Evolutionary conservation across 2,113 vertebrate genomes (phyloP).

Genomic region (Xyrauchen texanus): DNA sequence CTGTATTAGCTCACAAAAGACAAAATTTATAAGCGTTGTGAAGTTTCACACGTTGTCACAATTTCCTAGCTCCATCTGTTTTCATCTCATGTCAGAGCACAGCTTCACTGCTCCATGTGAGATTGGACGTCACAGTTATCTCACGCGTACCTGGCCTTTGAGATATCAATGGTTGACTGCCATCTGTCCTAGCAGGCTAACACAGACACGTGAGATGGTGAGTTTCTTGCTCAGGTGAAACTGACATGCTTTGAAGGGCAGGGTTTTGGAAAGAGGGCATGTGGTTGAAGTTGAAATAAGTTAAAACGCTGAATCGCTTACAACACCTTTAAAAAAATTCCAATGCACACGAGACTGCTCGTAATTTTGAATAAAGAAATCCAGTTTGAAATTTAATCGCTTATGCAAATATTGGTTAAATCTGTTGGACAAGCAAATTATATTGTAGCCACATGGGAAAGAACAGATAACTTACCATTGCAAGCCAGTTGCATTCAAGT

Average conservation of each 20-base stretch:
- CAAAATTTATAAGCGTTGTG: neutral
- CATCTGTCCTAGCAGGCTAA: conserved; percentile 16
- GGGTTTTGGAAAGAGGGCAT: no score
- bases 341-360: neutral
- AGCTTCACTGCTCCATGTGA: conserved; percentile 8
- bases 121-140: neutral
- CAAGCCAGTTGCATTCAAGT: neutral
- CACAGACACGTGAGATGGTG: neutral
- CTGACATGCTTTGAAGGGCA: no score
- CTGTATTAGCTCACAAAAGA: conserved; percentile 5
- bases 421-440: neutral
- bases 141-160: conserved; percentile 9
- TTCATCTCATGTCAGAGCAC: conserved; percentile 10
- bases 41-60: neutral
- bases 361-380: conserved; percentile 2
- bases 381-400: neutral
- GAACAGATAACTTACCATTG: neutral
- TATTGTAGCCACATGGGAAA: no score
- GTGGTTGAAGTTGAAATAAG: no score
- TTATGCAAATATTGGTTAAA: conserved; percentile 6
- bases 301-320: neutral
- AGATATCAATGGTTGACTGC: conserved; percentile 33
- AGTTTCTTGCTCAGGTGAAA: conserved; percentile 22
- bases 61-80: conserved; percentile 14
- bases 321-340: neutral